These are phyloP conservation scores for Panagrolaimus sp. DNA, from an alignment of 1,140 invertebrate genomes.

Conservation along the genomic window DNA sequence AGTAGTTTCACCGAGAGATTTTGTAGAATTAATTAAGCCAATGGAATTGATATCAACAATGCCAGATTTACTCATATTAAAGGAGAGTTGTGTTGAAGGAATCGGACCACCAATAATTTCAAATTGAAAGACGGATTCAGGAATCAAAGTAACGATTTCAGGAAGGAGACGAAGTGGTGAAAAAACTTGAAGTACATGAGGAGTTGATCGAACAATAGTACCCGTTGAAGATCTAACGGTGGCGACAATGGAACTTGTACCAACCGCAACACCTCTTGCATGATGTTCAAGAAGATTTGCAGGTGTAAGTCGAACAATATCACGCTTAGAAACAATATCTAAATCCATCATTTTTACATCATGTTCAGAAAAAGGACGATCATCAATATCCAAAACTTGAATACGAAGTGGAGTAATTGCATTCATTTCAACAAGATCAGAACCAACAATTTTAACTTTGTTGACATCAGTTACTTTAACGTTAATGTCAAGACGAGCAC, in stretches of 20 bases:
- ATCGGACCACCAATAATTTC: background rate
- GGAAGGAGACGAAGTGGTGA: background rate
- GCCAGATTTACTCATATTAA: conserved; percentile 1
- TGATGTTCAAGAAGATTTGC: background rate
- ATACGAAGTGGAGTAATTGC: background rate
- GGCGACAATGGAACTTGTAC: background rate
- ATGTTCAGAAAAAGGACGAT: background rate
- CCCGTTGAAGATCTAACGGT: background rate
- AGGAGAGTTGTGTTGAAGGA: background rate
- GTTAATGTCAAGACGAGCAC: background rate
- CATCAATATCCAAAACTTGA: conserved; percentile 6
- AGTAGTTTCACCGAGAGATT: conserved; percentile 6
- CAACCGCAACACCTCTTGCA: background rate
- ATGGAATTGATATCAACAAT: background rate
- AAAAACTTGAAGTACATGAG: conserved; percentile 5
- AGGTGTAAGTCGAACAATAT: background rate
- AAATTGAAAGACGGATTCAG: background rate
- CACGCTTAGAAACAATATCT: background rate
- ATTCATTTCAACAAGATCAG: background rate
- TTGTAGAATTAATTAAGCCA: background rate
- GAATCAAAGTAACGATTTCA: background rate
- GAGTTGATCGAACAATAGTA: background rate
- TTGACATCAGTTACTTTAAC: conserved; percentile 8
- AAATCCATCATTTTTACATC: conserved; percentile 17
- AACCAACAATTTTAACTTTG: background rate